phyloP scores from a whole-genome alignment of 2,797 vertebrate species.

The Denticeps clupeoides region DNA sequence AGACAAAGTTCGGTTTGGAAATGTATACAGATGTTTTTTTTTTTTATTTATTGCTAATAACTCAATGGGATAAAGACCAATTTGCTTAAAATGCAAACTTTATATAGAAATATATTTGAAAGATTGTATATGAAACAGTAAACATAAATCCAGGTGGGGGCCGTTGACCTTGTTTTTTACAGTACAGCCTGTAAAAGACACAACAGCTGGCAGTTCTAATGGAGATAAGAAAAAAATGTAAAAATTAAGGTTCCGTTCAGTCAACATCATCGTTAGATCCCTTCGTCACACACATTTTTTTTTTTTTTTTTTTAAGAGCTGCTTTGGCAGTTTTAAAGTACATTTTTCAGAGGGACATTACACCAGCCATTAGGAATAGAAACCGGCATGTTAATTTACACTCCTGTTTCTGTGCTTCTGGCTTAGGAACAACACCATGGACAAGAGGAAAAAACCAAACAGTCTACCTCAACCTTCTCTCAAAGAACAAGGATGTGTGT shows the following conservation, averaged over 20 bases:
- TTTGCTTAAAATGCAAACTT: conserved; percentile 40
- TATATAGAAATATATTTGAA: conserved; percentile 34
- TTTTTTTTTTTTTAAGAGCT: conserved; percentile 4
- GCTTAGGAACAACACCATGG: no score
- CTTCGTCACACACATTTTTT: conserved; percentile 3
- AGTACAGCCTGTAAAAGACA: conserved; percentile 39
- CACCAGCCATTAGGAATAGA: background rate
- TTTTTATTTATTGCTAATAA: conserved; percentile 41
- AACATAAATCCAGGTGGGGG: conserved; percentile 31
- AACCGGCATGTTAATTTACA: background rate
- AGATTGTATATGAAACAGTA: conserved; percentile 39
- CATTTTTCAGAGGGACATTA: conserved; percentile 6
- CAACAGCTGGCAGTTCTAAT: no score
- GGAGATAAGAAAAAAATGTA: no score
- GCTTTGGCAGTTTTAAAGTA: conserved; percentile 27
- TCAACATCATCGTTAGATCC: conserved; percentile 4
- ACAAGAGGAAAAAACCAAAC: no score
- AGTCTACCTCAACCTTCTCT: no score
- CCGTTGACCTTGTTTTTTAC: conserved; percentile 25
- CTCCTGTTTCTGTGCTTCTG: no score
- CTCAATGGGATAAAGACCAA: conserved; percentile 26
- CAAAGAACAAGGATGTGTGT: no score
- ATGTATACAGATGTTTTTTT: background rate
- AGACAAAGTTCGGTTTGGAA: no score
- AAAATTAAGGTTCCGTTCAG: no score